Evolutionary conservation across 2,888 invertebrate species (phyloP).

Genomic region (Chironomus riparius): DNA sequence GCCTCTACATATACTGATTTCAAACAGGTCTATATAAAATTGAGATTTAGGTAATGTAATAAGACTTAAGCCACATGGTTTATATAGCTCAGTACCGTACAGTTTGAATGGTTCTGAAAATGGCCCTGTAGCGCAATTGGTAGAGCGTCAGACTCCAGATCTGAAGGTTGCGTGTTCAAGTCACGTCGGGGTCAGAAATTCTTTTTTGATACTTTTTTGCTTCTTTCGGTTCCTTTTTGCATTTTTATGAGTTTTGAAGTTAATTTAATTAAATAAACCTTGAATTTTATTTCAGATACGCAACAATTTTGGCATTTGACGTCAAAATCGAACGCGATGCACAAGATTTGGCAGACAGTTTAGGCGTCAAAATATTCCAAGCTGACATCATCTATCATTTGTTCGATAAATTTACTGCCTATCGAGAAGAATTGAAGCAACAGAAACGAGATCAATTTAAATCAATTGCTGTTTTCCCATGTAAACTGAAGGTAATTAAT

Average conservation of each 20-base stretch:
- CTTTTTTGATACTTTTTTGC: background rate
- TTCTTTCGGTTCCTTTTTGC: no score
- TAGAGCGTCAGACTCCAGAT: constrained; percentile 27
- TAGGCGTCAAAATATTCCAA: constrained; percentile 92
- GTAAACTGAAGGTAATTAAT: constrained; percentile 70
- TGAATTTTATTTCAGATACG: constrained; percentile 54
- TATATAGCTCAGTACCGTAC: background rate
- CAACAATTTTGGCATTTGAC: constrained; percentile 98
- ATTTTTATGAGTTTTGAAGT: no score
- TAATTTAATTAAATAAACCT: no score
- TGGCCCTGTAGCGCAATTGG: constrained; percentile 20
- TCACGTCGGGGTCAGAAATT: constrained; percentile 61
- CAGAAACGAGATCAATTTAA: constrained; percentile 92
- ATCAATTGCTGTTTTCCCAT: constrained; percentile 96
- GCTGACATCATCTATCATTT: constrained; percentile 99
- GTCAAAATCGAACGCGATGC: constrained; percentile 97
- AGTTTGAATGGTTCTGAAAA: background rate
- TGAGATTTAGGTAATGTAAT: background rate
- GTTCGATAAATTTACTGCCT: constrained; percentile 93
- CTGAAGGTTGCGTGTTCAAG: constrained; percentile 94
- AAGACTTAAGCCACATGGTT: background rate
- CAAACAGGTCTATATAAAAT: no score
- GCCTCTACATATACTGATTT: no score
- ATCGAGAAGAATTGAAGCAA: constrained; percentile 81
- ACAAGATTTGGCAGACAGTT: constrained; percentile 89